A percentile compares a stretch with the other conserved stretches of the same genome.
Evolutionary conservation across 2,113 vertebrate species (phyloP).

Genomic region (Anthoscopus minutus): DNA sequence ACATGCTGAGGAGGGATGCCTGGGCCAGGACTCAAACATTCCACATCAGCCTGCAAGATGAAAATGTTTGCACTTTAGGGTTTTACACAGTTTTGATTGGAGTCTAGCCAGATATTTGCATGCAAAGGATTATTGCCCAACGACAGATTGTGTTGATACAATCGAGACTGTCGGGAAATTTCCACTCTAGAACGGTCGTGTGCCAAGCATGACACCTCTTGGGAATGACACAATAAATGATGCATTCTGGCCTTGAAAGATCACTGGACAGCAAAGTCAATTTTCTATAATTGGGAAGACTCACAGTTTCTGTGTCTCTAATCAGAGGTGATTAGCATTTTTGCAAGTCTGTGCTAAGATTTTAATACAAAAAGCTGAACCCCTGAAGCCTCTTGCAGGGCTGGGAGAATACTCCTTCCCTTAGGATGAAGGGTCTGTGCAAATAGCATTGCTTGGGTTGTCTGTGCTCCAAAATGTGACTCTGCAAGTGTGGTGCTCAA

Average conservation of each 20-base stretch:
- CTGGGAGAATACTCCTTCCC: neutral
- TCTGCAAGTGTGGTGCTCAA: neutral
- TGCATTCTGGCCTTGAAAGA: neutral
- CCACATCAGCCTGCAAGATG: neutral
- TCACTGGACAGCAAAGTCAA: neutral
- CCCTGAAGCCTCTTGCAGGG: neutral
- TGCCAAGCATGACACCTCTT: conserved; percentile 4
- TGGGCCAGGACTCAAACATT: conserved; percentile 2
- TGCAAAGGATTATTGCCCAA: conserved; percentile 48
- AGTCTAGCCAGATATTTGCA: conserved; percentile 8
- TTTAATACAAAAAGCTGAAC: neutral
- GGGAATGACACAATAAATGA: neutral
- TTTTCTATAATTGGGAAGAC: neutral
- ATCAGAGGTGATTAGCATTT: accelerated
- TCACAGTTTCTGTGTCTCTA: neutral
- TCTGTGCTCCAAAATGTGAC: neutral
- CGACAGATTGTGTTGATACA: conserved; percentile 20
- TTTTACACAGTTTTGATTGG: conserved; percentile 36
- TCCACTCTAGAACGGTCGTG: neutral
- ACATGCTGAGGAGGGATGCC: neutral
- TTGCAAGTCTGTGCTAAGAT: neutral
- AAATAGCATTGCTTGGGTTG: accelerated
- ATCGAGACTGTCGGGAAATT: conserved; percentile 7
- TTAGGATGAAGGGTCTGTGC: neutral
- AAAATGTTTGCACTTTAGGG: neutral